phyloP scores from a whole-genome alignment of 2,797 vertebrate genomes.

The Myripristis murdjan region DNA sequence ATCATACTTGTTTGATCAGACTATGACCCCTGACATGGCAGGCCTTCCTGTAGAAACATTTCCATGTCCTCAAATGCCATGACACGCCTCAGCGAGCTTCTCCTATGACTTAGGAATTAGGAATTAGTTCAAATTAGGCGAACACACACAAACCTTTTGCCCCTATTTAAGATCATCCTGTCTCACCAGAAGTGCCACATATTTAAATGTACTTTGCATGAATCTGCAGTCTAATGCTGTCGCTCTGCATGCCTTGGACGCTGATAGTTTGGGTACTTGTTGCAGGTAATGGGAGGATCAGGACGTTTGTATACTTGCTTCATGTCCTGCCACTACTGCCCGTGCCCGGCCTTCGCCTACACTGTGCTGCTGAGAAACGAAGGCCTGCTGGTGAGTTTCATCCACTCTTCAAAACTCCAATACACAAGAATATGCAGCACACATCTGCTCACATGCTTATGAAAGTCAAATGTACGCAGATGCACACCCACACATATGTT shows the following conservation, averaged over 20 bases:
- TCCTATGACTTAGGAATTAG: background rate
- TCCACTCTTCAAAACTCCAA: background rate
- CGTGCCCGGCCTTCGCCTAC: slow-evolving; percentile 93
- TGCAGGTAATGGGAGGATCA: slow-evolving; percentile 92
- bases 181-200: background rate
- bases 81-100: background rate
- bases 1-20: background rate
- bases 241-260: background rate
- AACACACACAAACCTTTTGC: no score
- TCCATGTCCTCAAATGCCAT: background rate
- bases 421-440: no score
- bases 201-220: slow-evolving; percentile 37
- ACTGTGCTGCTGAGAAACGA: slow-evolving; percentile 90
- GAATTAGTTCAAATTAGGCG: background rate
- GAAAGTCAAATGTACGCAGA: background rate
- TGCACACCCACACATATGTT: background rate
- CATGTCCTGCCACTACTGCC: slow-evolving; percentile 94
- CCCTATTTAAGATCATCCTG: background rate
- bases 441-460: background rate
- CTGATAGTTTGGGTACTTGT: background rate
- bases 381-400: slow-evolving; percentile 90
- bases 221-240: slow-evolving; percentile 13
- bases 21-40: no score
- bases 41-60: no score
- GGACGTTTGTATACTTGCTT: slow-evolving; percentile 92